Evolutionary conservation across 2,888 invertebrate species (phyloP).

Genomic region (Carterocephalus palaemon): DNA sequence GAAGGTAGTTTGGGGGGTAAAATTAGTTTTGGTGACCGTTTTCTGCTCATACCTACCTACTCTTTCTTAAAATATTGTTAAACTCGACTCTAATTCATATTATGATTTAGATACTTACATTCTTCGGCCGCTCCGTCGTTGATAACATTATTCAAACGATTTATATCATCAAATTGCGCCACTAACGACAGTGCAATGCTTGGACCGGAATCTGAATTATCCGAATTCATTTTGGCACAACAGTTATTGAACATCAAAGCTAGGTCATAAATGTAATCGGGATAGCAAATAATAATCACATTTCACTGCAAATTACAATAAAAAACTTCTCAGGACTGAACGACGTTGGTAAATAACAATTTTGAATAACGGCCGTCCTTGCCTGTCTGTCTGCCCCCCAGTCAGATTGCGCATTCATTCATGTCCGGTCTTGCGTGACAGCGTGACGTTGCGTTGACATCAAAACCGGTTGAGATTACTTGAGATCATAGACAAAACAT

Average conservation of each 20-base stretch:
- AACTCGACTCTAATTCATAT: too few relatives aligned
- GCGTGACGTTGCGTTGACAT: too few relatives aligned
- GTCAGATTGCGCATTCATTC: constrained; percentile 8
- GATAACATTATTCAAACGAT: constrained; percentile 82
- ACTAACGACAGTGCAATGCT: constrained; percentile 78
- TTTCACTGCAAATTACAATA: constrained; percentile 28
- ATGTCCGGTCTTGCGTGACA: too few relatives aligned
- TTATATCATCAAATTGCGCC: constrained; percentile 85
- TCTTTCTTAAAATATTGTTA: too few relatives aligned
- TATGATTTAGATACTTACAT: constrained; percentile 67
- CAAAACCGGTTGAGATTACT: too few relatives aligned
- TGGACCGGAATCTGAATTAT: constrained; percentile 61
- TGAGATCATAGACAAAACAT: too few relatives aligned
- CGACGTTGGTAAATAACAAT: constrained; percentile 23
- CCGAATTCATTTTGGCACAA: constrained; percentile 59
- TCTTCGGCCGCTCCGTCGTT: constrained; percentile 84
- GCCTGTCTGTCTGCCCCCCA: constrained; percentile 8
- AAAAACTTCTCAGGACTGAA: constrained; percentile 9
- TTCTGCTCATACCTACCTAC: constrained; percentile 8
- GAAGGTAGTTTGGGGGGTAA: constrained; percentile 4
- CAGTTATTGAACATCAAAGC: constrained; percentile 16
- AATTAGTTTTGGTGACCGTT: not conserved
- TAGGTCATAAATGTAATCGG: not conserved
- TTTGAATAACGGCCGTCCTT: constrained; percentile 37
- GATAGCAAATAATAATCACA: constrained; percentile 28